Evolutionary conservation across 2,113 vertebrate species (phyloP).

Genomic region (Heptranchias perlo): DNA sequence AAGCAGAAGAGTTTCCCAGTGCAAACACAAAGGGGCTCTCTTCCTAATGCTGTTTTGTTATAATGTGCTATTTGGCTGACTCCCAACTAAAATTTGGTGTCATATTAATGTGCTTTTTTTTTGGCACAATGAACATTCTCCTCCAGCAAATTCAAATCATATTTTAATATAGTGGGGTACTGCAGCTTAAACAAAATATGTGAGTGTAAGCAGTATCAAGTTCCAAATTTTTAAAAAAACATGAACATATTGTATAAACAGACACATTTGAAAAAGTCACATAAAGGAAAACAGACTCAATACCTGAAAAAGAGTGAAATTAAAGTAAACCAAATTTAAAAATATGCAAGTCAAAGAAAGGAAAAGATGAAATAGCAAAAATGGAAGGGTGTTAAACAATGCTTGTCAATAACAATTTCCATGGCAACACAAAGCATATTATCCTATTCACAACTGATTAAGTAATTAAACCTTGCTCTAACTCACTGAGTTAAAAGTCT

Average conservation of each 20-base stretch:
- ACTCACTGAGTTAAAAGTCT: neutral
- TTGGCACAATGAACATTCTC: neutral
- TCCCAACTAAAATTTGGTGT: neutral
- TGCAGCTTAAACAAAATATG: neutral
- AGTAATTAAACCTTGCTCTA: neutral
- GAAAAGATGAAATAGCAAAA: neutral
- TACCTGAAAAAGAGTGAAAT: neutral
- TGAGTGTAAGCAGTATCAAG: neutral
- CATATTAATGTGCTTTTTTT: neutral
- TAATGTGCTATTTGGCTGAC: neutral
- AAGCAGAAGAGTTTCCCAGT: neutral
- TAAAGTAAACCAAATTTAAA: neutral
- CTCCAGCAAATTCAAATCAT: constrained; percentile 9
- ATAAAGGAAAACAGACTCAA: neutral
- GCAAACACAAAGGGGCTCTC: neutral
- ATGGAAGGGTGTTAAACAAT: neutral
- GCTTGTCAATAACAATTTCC: neutral
- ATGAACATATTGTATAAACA: constrained; percentile 5
- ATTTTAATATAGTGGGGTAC: neutral
- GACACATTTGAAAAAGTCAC: neutral
- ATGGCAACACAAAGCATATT: neutral
- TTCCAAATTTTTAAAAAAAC: neutral
- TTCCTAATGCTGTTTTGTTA: neutral
- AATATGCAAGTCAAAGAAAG: neutral
- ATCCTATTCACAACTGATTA: neutral